Evolutionary conservation across 2,113 vertebrate genomes (phyloP).

Genomic region (Semnopithecus entellus): DNA sequence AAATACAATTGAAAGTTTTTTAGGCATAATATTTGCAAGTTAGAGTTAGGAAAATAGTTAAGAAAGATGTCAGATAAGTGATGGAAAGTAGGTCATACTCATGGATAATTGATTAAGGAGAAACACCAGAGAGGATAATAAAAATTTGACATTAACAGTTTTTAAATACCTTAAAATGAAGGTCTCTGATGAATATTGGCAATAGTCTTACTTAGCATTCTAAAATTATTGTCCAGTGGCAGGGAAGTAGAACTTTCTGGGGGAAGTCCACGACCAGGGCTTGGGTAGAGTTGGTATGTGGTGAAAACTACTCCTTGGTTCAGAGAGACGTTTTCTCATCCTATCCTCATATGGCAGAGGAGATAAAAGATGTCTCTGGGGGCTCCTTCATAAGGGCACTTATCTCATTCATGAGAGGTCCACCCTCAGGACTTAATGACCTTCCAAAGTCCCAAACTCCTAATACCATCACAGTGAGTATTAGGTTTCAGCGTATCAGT

Average conservation of each 20-base stretch:
- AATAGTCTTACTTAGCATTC: not conserved
- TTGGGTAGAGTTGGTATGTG: not conserved
- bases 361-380: not conserved
- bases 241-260: not conserved
- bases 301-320: not conserved
- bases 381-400: not conserved
- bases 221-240: not conserved
- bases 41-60: not conserved
- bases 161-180: not conserved
- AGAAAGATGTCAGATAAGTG: not conserved
- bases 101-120: not conserved
- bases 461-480: not conserved
- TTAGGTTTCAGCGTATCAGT: not conserved
- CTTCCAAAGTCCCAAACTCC: not conserved
- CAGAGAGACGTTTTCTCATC: not conserved
- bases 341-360: too few species aligned
- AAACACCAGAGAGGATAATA: not conserved
- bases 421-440: not conserved
- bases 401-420: not conserved
- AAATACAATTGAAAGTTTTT: not conserved
- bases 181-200: not conserved
- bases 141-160: not conserved
- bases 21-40: not conserved
- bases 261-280: not conserved
- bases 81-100: not conserved